Percentiles rank a stretch among this genome's conserved stretches.
Conservation (phyloP, 2,797 vertebrate genomes). For the Alosa sapidissima region DNA sequence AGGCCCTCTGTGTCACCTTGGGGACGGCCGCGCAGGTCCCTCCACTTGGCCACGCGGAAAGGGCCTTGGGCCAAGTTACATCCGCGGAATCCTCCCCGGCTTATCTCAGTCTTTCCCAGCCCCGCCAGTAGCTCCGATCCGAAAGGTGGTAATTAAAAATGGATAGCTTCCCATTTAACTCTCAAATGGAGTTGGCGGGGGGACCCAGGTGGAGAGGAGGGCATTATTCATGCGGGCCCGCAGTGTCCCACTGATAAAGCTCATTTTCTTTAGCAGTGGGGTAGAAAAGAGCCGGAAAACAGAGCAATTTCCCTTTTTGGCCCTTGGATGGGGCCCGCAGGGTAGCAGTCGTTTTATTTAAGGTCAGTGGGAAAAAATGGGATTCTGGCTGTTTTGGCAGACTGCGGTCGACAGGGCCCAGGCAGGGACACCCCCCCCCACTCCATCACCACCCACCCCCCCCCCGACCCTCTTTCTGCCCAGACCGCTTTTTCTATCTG, state of each 20-base stretch:
- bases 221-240: constrained; percentile 74
- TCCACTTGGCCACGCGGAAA: constrained; percentile 51
- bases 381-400: constrained; percentile 76
- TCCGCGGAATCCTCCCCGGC: constrained; percentile 62
- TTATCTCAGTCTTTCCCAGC: constrained; percentile 61
- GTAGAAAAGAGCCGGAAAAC: constrained; percentile 71
- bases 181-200: constrained; percentile 67
- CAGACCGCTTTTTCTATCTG: not conserved
- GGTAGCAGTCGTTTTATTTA: constrained; percentile 81
- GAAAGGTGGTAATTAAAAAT: constrained; percentile 78
- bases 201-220: constrained; percentile 67
- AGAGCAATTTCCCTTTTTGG: constrained; percentile 75
- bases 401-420: constrained; percentile 70
- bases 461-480: not conserved
- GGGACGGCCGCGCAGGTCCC: constrained; percentile 49
- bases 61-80: constrained; percentile 52
- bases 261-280: constrained; percentile 80
- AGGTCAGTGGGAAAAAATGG: constrained; percentile 82
- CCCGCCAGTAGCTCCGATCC: constrained; percentile 56
- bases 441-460: constrained; percentile 50
- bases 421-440: constrained; percentile 66
- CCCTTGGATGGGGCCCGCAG: constrained; percentile 74
- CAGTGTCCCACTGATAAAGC: constrained; percentile 77
- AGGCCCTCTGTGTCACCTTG: constrained; percentile 61
- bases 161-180: constrained; percentile 76